Evolutionary conservation across 2,888 invertebrate species (phyloP).

Genomic region (Erannis defoliaria): DNA sequence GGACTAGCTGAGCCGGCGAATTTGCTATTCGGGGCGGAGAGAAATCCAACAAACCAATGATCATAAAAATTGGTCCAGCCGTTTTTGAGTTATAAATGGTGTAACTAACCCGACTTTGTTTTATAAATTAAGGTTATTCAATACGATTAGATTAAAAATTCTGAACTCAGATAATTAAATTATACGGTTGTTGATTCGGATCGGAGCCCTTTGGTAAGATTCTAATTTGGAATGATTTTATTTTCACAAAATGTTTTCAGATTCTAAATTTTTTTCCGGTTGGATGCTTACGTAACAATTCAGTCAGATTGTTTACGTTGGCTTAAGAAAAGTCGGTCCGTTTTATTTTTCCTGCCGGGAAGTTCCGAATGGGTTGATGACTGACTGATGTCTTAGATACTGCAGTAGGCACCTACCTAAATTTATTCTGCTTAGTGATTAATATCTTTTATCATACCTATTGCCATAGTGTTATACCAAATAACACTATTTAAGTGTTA

Average conservation of each 20-base stretch:
- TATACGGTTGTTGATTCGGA: background rate
- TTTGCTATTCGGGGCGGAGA: too few species aligned
- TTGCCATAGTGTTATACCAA: too few species aligned
- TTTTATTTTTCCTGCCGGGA: constrained; percentile 17
- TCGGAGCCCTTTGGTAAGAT: background rate
- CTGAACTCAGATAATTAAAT: background rate
- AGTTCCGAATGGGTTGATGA: constrained; percentile 4
- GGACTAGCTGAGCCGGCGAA: too few species aligned
- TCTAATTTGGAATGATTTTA: constrained; percentile 17
- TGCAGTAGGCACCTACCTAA: too few species aligned
- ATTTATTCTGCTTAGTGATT: background rate
- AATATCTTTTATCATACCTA: too few species aligned
- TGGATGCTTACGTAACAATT: constrained; percentile 15
- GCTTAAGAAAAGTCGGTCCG: constrained; percentile 10
- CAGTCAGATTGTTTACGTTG: constrained; percentile 24
- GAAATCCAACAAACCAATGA: too few species aligned
- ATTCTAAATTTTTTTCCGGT: constrained; percentile 21
- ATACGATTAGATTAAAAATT: background rate
- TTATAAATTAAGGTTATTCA: background rate
- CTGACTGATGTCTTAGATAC: constrained; percentile 13
- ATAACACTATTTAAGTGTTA: too few species aligned
- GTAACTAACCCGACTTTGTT: too few species aligned
- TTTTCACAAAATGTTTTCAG: constrained; percentile 23
- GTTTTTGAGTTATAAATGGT: too few species aligned
- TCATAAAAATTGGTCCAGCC: too few species aligned